Evolutionary conservation across 2,113 vertebrate genomes (phyloP).

Genomic region (Hydropotes inermis): DNA sequence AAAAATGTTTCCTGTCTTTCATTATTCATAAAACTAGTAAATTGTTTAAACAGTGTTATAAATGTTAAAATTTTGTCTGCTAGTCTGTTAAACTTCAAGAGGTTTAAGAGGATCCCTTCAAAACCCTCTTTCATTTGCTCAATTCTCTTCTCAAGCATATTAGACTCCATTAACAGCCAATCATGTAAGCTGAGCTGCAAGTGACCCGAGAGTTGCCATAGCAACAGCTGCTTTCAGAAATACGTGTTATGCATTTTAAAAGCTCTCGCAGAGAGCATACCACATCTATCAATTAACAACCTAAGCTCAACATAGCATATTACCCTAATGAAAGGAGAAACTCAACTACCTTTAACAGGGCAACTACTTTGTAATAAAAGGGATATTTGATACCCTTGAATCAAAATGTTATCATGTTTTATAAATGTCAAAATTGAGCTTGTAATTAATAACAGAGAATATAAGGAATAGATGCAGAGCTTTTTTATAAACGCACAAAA

Average conservation of each 20-base stretch:
- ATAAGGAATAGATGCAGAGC: not conserved
- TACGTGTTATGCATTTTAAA: constrained; percentile 95
- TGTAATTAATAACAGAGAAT: constrained; percentile 6
- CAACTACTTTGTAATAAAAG: constrained; percentile 36
- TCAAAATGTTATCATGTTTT: constrained; percentile 37
- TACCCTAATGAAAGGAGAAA: constrained; percentile 51
- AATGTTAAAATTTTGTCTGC: constrained; percentile 59
- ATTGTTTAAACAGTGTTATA: constrained; percentile 43
- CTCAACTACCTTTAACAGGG: constrained; percentile 22
- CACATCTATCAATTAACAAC: constrained; percentile 88
- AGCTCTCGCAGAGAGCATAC: constrained; percentile 83
- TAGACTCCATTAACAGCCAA: constrained; percentile 89
- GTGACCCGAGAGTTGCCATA: constrained; percentile 93
- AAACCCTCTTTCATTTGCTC: constrained; percentile 78
- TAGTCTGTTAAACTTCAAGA: constrained; percentile 60
- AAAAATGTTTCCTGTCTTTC: constrained; percentile 39
- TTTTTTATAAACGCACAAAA: constrained; percentile 45
- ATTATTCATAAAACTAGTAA: constrained; percentile 48
- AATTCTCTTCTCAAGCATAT: constrained; percentile 85
- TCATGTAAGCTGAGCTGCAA: constrained; percentile 87
- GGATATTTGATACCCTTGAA: not conserved
- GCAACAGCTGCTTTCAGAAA: constrained; percentile 91
- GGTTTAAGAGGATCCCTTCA: constrained; percentile 67
- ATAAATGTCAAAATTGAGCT: constrained; percentile 14
- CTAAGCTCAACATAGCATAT: constrained; percentile 68